phyloP scores from a whole-genome alignment of 2,797 vertebrate genomes.

The Gymnocypris eckloni region DNA sequence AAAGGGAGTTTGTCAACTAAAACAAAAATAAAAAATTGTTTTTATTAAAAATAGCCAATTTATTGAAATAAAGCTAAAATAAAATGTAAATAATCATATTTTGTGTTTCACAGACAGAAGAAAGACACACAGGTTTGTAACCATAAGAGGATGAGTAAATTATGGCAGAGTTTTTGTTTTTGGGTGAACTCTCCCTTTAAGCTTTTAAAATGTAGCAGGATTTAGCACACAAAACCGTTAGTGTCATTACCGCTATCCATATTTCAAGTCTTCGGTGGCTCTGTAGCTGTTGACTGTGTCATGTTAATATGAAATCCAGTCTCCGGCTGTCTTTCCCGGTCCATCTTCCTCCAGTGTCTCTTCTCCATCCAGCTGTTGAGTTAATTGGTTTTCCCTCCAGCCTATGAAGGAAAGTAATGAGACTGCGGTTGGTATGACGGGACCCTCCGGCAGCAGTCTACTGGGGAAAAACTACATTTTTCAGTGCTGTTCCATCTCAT shows the following conservation, averaged over 20 bases:
- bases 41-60: not conserved
- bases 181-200: not conserved
- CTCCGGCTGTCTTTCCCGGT: slow-evolving; percentile 16
- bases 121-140: not conserved
- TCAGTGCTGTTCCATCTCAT: slow-evolving; percentile 43
- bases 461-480: slow-evolving; percentile 51
- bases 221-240: slow-evolving; percentile 10
- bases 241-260: not conserved
- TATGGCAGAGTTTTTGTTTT: not conserved
- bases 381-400: slow-evolving; percentile 61
- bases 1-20: not conserved
- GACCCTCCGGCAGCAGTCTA: slow-evolving; percentile 48
- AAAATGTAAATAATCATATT: not conserved
- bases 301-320: slow-evolving; percentile 48
- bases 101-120: not conserved
- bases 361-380: slow-evolving; percentile 59
- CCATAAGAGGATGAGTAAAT: not conserved
- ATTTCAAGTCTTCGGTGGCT: slow-evolving; percentile 32
- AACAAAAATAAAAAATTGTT: not conserved
- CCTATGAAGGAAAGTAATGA: slow-evolving; percentile 60
- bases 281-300: slow-evolving; percentile 34
- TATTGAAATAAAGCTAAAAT: not conserved
- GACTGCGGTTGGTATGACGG: slow-evolving; percentile 41
- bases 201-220: not conserved
- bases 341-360: slow-evolving; percentile 38